Conservation (phyloP, 2,888 invertebrate species). For the Thera obeliscata region DNA sequence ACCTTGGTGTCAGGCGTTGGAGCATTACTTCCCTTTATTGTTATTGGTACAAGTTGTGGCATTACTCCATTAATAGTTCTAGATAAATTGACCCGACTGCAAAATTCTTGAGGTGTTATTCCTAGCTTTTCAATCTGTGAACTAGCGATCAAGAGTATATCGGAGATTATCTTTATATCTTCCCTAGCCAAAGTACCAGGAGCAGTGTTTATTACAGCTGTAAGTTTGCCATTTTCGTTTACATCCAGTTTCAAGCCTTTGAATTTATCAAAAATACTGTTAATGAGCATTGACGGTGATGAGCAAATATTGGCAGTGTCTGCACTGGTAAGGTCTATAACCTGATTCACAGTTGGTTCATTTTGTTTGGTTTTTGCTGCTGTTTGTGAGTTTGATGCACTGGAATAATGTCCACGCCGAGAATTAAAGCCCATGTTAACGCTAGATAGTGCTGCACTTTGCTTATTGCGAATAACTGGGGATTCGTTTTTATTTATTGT, state of each 20-base stretch:
- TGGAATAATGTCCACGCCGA: neutral
- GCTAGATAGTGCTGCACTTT: neutral
- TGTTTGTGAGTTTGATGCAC: neutral
- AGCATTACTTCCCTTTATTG: neutral
- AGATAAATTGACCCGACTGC: slow-evolving; percentile 26
- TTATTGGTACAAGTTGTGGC: neutral
- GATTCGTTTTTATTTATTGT: neutral
- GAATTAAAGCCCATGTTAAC: slow-evolving; percentile 1
- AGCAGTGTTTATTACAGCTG: slow-evolving; percentile 33
- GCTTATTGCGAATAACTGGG: neutral
- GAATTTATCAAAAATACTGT: slow-evolving; percentile 18
- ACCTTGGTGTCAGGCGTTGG: too few relatives aligned
- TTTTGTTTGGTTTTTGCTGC: neutral
- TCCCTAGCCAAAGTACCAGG: slow-evolving; percentile 38
- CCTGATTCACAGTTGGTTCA: neutral
- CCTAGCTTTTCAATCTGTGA: slow-evolving; percentile 38
- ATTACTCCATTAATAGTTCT: neutral
- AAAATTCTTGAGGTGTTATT: slow-evolving; percentile 33
- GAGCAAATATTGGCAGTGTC: neutral
- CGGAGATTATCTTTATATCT: slow-evolving; percentile 47
- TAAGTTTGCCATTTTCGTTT: slow-evolving; percentile 24
- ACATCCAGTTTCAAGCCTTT: slow-evolving; percentile 27
- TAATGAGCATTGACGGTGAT: slow-evolving; percentile 1
- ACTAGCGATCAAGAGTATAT: slow-evolving; percentile 44
- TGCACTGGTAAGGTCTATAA: neutral